phyloP scores from a whole-genome alignment of 2,113 vertebrate genomes.

The Xerus inauris region DNA sequence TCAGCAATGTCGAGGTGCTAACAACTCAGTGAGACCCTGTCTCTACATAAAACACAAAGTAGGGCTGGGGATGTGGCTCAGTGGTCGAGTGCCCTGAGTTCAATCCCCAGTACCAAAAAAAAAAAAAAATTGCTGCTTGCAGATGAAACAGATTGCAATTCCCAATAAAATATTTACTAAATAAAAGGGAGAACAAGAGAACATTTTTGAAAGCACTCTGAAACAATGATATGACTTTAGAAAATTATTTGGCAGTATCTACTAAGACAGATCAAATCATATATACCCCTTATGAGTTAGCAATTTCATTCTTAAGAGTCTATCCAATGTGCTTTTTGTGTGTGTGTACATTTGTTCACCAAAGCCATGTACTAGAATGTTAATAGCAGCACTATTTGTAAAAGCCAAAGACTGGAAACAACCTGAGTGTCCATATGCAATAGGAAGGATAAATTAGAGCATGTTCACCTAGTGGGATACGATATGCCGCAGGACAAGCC shows the following conservation, averaged over 20 bases:
- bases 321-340: not conserved
- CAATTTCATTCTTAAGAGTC: not conserved
- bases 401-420: not conserved
- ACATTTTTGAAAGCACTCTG: not conserved
- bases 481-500: not conserved
- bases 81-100: too few species aligned
- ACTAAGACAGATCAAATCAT: not conserved
- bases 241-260: not conserved
- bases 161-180: not conserved
- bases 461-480: not conserved
- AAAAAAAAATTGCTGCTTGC: not conserved
- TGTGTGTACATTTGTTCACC: not conserved
- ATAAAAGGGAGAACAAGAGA: not conserved
- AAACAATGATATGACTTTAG: not conserved
- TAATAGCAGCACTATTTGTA: not conserved
- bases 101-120: too few species aligned
- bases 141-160: not conserved
- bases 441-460: not conserved
- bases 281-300: not conserved
- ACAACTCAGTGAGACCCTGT: too few species aligned
- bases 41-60: too few species aligned
- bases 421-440: not conserved
- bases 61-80: too few species aligned
- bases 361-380: not conserved
- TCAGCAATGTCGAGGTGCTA: too few species aligned